Conservation (phyloP, 2,888 invertebrate genomes). For the Parnassius mnemosyne region DNA sequence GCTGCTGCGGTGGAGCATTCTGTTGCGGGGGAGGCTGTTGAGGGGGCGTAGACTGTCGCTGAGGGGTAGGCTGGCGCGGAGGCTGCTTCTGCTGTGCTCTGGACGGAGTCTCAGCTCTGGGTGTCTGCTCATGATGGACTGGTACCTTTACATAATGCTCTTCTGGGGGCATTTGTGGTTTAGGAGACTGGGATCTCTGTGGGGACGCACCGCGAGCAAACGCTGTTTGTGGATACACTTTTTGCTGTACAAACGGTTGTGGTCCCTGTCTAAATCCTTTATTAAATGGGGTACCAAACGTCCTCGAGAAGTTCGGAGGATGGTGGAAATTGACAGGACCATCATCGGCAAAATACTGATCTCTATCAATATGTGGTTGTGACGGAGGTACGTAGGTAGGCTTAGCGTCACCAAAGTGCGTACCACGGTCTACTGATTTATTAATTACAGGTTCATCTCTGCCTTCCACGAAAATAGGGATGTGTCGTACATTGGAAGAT, state of each 20-base stretch:
- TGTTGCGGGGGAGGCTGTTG: conserved; percentile 46
- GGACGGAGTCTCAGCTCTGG: conserved; percentile 57
- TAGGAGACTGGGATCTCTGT: conserved; percentile 66
- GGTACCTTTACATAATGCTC: conserved; percentile 67
- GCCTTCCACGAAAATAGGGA: conserved; percentile 94
- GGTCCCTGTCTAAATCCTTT: conserved; percentile 65
- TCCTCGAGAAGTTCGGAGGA: conserved; percentile 69
- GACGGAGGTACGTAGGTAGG: conserved; percentile 54
- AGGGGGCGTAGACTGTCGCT: conserved; percentile 37
- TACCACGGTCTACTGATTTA: conserved; percentile 72
- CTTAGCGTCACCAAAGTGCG: conserved; percentile 58
- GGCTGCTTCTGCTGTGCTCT: conserved; percentile 49
- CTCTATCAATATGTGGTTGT: conserved; percentile 64
- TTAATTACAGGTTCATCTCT: conserved; percentile 89
- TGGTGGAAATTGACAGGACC: conserved; percentile 61
- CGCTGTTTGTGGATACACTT: conserved; percentile 63
- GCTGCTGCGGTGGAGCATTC: conserved; percentile 53
- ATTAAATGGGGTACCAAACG: conserved; percentile 67
- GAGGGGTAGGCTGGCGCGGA: conserved; percentile 43
- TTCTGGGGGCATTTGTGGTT: conserved; percentile 57
- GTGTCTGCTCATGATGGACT: conserved; percentile 57
- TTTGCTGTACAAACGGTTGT: conserved; percentile 76
- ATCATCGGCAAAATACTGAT: conserved; percentile 68
- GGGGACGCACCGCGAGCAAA: conserved; percentile 63
- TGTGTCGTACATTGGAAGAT: conserved; percentile 85